A percentile compares a stretch with the other conserved stretches of the same genome.
Conservation (phyloP, 2,797 vertebrate genomes). For the Spinibarbus caldwelli region DNA sequence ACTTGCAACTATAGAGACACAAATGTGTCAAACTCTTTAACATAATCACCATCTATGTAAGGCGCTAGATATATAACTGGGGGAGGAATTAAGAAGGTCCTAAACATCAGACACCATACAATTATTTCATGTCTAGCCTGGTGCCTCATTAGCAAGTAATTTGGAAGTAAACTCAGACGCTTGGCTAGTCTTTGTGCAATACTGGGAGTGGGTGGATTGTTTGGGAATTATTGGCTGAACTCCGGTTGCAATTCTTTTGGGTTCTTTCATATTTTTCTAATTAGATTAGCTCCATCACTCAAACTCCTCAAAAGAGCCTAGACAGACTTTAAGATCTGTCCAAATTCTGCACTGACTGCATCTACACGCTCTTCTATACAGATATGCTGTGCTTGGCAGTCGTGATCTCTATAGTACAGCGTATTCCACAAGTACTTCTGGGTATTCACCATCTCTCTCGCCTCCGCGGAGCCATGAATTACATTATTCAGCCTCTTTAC, state of each 20-base stretch:
- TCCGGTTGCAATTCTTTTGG: not conserved
- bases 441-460: not conserved
- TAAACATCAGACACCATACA: conserved; percentile 14
- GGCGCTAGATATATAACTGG: not conserved
- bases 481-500: conserved; percentile 14
- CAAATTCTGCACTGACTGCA: conserved; percentile 1
- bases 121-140: not conserved
- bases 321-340: not conserved
- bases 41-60: not conserved
- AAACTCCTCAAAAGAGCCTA: conserved; percentile 2
- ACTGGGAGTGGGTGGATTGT: conserved; percentile 15
- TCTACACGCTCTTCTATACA: not conserved
- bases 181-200: conserved; percentile 19
- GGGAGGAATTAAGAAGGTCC: not conserved
- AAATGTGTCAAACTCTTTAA: not conserved
- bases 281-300: conserved; percentile 13
- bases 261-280: conserved; percentile 14
- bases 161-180: conserved; percentile 13
- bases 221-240: conserved; percentile 12
- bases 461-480: not conserved
- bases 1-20: not conserved
- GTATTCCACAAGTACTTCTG: conserved; percentile 12
- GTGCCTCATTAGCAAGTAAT: conserved; percentile 15
- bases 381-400: conserved; percentile 26
- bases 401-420: not conserved